phyloP scores from a whole-genome alignment of 2,888 invertebrate species.

The Aphidius colemani region DNA sequence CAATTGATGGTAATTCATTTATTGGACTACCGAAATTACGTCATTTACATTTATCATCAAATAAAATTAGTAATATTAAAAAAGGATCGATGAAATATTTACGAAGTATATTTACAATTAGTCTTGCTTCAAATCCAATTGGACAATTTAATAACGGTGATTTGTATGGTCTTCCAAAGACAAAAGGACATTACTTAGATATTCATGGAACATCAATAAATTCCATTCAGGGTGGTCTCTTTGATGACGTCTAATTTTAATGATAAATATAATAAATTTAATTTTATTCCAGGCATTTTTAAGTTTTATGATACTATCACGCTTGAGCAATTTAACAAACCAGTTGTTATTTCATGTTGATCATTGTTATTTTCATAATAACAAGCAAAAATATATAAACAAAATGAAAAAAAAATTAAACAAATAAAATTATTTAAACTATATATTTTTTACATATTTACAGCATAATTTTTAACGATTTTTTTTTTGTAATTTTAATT shows the following conservation, averaged over 20 bases:
- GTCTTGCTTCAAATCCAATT: conserved; percentile 53
- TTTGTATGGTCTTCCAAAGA: conserved; percentile 38
- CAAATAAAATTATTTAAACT: too few species aligned
- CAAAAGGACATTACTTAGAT: conserved; percentile 18
- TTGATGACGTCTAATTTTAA: conserved; percentile 29
- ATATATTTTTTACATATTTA: too few species aligned
- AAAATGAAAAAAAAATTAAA: conserved; percentile 6
- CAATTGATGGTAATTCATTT: conserved; percentile 25
- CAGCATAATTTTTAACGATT: not conserved
- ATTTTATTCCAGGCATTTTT: too few species aligned
- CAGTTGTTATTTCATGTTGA: not conserved
- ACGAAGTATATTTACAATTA: conserved; percentile 21
- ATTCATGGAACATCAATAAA: conserved; percentile 19
- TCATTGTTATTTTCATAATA: not conserved
- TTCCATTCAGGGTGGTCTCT: conserved; percentile 30
- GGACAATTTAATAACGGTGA: conserved; percentile 48
- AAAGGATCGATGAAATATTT: conserved; percentile 24
- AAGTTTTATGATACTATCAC: too few species aligned
- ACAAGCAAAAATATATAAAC: not conserved
- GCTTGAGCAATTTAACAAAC: not conserved
- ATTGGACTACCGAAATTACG: conserved; percentile 21
- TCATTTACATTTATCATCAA: conserved; percentile 20
- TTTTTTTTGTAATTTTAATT: not conserved
- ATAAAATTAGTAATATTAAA: conserved; percentile 20
- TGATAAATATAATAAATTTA: too few species aligned